Conservation (phyloP, 2,113 vertebrate genomes). For the human region GRCh38 chr18:69729001-69729500, state of each 20-base stretch:
- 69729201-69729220: too few relatives aligned
- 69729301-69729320: background rate
- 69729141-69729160: too few relatives aligned
- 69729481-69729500: background rate
- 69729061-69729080: background rate
- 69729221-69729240: background rate
- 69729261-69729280: background rate
- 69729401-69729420: background rate
- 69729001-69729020: background rate
- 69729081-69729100: background rate
- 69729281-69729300: background rate
- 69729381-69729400: background rate
- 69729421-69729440: background rate
- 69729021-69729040: background rate
- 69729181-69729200: too few relatives aligned
- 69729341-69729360: background rate
- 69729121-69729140: background rate
- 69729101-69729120: background rate
- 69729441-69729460: background rate
- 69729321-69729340: background rate
- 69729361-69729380: background rate
- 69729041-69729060: too few relatives aligned
- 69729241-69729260: background rate
- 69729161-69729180: too few relatives aligned
- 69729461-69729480: background rate